Evolutionary conservation across 2,888 invertebrate genomes (phyloP).

Genomic region (Rosalia funebris): DNA sequence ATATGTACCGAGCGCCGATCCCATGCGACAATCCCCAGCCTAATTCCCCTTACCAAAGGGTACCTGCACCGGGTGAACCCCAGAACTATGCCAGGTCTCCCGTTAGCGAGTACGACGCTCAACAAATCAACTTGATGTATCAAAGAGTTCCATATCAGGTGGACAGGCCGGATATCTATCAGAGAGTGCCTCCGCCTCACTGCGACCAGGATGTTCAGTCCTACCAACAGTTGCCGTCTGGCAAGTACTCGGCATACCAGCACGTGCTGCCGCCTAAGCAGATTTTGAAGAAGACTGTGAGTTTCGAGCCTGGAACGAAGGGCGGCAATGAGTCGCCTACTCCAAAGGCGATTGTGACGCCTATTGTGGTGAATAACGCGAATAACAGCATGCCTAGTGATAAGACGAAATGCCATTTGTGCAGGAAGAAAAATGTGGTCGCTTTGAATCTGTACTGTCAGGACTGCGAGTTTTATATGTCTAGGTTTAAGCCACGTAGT

Average conservation of each 20-base stretch:
- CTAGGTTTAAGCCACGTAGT: conserved; percentile 75
- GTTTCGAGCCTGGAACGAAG: conserved; percentile 79
- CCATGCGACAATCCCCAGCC: conserved; percentile 35
- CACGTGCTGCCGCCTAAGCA: conserved; percentile 72
- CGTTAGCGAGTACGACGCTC: conserved; percentile 37
- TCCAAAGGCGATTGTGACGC: conserved; percentile 60
- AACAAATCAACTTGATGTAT: conserved; percentile 46
- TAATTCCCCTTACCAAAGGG: conserved; percentile 51
- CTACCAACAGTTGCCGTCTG: conserved; percentile 53
- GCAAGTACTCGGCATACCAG: conserved; percentile 71
- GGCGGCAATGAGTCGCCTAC: conserved; percentile 64
- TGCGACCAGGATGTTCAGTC: conserved; percentile 48
- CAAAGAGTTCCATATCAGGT: conserved; percentile 46
- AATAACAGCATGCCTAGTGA: conserved; percentile 62
- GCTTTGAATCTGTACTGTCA: conserved; percentile 85
- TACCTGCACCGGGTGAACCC: conserved; percentile 47
- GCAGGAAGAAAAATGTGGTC: conserved; percentile 83
- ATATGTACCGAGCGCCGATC: conserved; percentile 34
- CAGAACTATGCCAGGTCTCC: conserved; percentile 25
- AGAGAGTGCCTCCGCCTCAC: conserved; percentile 55
- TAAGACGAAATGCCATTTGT: conserved; percentile 83
- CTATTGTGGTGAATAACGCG: conserved; percentile 61
- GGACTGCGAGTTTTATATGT: conserved; percentile 94
- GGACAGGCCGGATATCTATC: conserved; percentile 48
- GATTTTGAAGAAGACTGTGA: conserved; percentile 74